A percentile compares a stretch with the other conserved stretches of the same genome.
These are phyloP conservation scores for Junonia oenone DNA, from an alignment of 2,888 invertebrate species.

Conservation along the genomic window DNA sequence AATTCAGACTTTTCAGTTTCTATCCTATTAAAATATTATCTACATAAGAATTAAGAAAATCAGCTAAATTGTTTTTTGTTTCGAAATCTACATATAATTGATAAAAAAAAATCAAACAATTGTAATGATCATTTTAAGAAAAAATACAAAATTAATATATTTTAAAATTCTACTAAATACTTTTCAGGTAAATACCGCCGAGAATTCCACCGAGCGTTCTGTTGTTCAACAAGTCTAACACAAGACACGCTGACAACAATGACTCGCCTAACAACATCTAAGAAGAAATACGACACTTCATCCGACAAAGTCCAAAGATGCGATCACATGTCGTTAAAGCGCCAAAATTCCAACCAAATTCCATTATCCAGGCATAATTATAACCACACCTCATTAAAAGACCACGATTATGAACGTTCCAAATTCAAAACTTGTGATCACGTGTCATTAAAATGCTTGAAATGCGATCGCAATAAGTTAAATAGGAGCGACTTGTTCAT, in stretches of 20 bases:
- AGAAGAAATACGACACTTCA: constrained; percentile 31
- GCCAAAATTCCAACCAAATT: constrained; percentile 1
- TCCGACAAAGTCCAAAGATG: constrained; percentile 14
- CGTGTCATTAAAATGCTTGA: neutral
- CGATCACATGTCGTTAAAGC: constrained; percentile 6
- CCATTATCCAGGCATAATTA: constrained; percentile 7
- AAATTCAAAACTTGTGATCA: neutral
- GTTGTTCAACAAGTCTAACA: constrained; percentile 40
- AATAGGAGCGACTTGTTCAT: constrained; percentile 5
- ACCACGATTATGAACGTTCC: constrained; percentile 1
- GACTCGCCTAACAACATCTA: constrained; percentile 50
- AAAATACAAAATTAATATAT: neutral
- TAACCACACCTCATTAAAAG: constrained; percentile 4
- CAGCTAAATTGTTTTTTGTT: too few relatives aligned
- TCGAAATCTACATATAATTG: too few relatives aligned
- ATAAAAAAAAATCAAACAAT: too few relatives aligned
- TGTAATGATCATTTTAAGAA: too few relatives aligned
- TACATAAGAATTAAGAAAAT: too few relatives aligned
- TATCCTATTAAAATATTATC: too few relatives aligned
- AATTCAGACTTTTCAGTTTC: too few relatives aligned
- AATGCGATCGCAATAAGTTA: neutral
- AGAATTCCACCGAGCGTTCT: constrained; percentile 82
- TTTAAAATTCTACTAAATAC: too few relatives aligned
- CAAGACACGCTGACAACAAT: constrained; percentile 50
- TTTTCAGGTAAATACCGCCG: constrained; percentile 84